Base-by-base conservation (phyloP, 2,797 vertebrate genomes). In the Paguma larvata region DNA sequence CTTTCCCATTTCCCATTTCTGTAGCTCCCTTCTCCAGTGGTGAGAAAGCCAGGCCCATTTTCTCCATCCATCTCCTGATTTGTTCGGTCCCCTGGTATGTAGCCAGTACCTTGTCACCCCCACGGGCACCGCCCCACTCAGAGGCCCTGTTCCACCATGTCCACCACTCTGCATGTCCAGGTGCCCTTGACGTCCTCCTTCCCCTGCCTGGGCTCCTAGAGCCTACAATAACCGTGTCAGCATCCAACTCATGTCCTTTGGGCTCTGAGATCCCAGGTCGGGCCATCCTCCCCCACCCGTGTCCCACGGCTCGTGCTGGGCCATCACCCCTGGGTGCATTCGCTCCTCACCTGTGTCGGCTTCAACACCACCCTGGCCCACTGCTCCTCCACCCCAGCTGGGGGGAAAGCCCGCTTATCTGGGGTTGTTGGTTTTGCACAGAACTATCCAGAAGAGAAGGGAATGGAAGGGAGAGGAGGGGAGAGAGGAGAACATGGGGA, bases 271-370 rank as follows among this genome's bases (percentile, higher is more conserved):
- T 3, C 46, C 14, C 30, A n/a, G 5, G 0, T 6, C 0, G 59
- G 21, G 18, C 3, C 16, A 32, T 23, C 9, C 23, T 63, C 8
- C 30, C 23, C 6, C 1, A 34, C 13, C 32, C 0, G 0, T 15
- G 6, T 7, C 30, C 38, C 32, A 53, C 2, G 7, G 18, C 6
- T 14, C 3, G 5, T 2, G 6, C 30, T 8, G 16, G n/a, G 10
- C 32, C 38, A 19, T 34, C 15, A 2, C 0, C 9, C 38, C 1
- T 10, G 6, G 1, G 6, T 4, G 21, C 4, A 11, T 6, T 2
- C 16, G 6, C 4, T 11, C 41, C 6, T 62, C 6, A 1, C 34
- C 12, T 4, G 62, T 6, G 1, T 15, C n/a, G 8, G 18, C 63
- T 68, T 38, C 2, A 9, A 6, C 27, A 13, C 38, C 14, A 6